Evolutionary conservation across 1,140 invertebrate genomes (phyloP).

Genomic region (Solenopsis invicta): DNA sequence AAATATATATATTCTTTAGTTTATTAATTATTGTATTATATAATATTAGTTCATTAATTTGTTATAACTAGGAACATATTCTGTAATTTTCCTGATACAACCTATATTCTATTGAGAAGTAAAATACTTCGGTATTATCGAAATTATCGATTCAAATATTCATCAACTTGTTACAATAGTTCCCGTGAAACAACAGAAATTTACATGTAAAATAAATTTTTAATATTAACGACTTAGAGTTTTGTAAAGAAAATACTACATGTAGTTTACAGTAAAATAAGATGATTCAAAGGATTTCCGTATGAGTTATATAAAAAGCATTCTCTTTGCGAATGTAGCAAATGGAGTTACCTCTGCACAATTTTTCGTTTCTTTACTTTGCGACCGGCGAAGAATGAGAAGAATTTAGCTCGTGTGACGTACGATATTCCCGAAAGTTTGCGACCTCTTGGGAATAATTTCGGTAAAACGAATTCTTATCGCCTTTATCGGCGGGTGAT

Average conservation of each 20-base stretch:
- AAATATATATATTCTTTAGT: too few relatives aligned
- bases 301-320: slow-evolving; percentile 25
- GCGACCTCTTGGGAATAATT: slow-evolving; percentile 18
- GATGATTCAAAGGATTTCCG: background rate
- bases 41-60: too few relatives aligned
- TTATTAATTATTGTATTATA: too few relatives aligned
- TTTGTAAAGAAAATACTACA: background rate
- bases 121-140: background rate
- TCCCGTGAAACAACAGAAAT: background rate
- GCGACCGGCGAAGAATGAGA: background rate
- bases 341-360: slow-evolving; percentile 33
- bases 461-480: slow-evolving; percentile 48
- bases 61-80: too few relatives aligned
- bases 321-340: slow-evolving; percentile 8
- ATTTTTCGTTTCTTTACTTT: slow-evolving; percentile 32
- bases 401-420: background rate
- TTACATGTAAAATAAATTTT: background rate
- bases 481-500: slow-evolving; percentile 60
- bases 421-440: slow-evolving; percentile 51
- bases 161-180: background rate
- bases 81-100: background rate
- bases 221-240: background rate
- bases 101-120: background rate
- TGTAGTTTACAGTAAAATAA: background rate
- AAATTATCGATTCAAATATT: background rate